Conservation (phyloP, 2,797 vertebrate species). For the Scleropages formosus region DNA sequence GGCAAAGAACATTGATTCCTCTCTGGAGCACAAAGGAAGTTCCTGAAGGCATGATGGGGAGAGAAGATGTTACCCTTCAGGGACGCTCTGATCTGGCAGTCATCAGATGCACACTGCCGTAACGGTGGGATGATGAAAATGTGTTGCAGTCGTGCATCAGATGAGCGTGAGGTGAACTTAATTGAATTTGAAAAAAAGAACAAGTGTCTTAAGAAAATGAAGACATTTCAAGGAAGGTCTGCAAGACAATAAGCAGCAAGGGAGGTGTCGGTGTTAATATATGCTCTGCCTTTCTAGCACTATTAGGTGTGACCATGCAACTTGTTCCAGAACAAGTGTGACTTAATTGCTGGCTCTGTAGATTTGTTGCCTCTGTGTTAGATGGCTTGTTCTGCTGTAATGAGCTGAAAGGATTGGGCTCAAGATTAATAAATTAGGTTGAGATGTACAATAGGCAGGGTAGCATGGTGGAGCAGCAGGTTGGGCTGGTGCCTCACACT, state of each 20-base stretch:
- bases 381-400: no score
- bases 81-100: conserved; percentile 62
- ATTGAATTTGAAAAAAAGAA: not conserved
- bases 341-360: no score
- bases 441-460: no score
- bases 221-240: not conserved
- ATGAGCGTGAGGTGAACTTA: not conserved
- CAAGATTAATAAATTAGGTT: no score
- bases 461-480: no score
- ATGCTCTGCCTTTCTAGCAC: not conserved
- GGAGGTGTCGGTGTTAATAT: not conserved
- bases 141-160: not conserved
- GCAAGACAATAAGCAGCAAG: not conserved
- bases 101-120: conserved; percentile 44
- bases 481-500: no score
- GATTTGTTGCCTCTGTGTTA: no score
- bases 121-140: not conserved
- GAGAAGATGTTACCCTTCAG: conserved; percentile 62
- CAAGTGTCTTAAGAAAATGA: not conserved
- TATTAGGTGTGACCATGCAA: not conserved
- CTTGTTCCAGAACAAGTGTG: no score
- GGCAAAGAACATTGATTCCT: conserved; percentile 61
- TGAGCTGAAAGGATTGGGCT: no score
- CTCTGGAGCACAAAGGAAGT: conserved; percentile 68
- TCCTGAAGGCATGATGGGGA: conserved; percentile 57